Conservation (phyloP, 2,888 invertebrate genomes). For the Lepidocyrtoides sp. region DNA sequence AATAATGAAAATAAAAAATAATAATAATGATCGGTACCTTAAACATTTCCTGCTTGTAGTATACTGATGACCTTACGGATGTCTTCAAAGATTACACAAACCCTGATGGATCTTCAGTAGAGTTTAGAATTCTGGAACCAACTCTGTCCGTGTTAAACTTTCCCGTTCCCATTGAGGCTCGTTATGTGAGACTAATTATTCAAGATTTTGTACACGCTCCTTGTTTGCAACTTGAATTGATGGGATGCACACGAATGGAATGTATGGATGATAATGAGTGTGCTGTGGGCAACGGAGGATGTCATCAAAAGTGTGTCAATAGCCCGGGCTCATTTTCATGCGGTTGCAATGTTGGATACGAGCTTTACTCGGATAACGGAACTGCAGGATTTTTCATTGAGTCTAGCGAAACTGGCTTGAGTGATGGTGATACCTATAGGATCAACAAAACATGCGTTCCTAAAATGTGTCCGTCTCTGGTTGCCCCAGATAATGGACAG, state of each 20-base stretch:
- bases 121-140: constrained; percentile 96
- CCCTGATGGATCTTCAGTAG: constrained; percentile 96
- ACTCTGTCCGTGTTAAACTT: constrained; percentile 96
- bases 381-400: constrained; percentile 95
- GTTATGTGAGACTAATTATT: constrained; percentile 94
- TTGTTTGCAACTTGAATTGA: constrained; percentile 95
- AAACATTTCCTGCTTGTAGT: constrained; percentile 87
- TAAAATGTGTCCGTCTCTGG: constrained; percentile 93
- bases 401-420: constrained; percentile 93
- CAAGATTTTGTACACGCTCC: constrained; percentile 96
- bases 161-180: constrained; percentile 96
- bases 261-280: constrained; percentile 97
- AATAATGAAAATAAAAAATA: too few species aligned
- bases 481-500: constrained; percentile 94
- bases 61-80: constrained; percentile 95
- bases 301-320: constrained; percentile 97
- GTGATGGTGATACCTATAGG: constrained; percentile 96
- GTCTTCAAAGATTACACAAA: constrained; percentile 96
- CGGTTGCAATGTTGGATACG: constrained; percentile 96
- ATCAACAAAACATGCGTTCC: constrained; percentile 98
- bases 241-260: constrained; percentile 92
- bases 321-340: constrained; percentile 95
- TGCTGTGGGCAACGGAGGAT: constrained; percentile 94
- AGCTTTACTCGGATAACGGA: constrained; percentile 94
- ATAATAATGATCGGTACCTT: too few species aligned